phyloP scores from a whole-genome alignment of 1,140 invertebrate genomes.

The Bombyx mori region DNA sequence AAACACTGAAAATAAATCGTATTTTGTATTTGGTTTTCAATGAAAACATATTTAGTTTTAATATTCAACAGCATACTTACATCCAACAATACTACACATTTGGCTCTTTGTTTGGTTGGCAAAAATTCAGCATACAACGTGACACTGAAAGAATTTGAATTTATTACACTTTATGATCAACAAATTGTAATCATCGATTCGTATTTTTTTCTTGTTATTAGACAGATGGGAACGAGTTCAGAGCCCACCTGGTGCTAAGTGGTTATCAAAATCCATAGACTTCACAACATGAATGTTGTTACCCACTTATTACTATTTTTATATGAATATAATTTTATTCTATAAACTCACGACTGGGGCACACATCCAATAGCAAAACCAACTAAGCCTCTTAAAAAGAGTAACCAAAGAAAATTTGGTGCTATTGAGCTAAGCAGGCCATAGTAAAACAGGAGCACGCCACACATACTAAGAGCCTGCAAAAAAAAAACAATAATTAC shows the following conservation, averaged over 20 bases:
- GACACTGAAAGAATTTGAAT: conserved; percentile 75
- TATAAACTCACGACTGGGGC: conserved; percentile 91
- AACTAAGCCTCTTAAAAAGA: conserved; percentile 90
- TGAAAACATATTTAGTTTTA: not conserved
- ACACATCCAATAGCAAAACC: conserved; percentile 97
- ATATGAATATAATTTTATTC: no score
- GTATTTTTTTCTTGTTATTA: no score
- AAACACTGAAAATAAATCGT: conserved; percentile 81
- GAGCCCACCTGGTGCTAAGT: no score
- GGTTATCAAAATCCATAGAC: no score
- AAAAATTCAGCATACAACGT: conserved; percentile 97
- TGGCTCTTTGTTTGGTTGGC: conserved; percentile 91
- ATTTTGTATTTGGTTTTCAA: no score
- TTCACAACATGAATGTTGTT: no score
- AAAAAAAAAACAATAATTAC: conserved; percentile 24
- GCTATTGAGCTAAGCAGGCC: conserved; percentile 92
- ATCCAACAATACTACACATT: conserved; percentile 95
- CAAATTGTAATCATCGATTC: no score
- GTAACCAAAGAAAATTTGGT: conserved; percentile 92
- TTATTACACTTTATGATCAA: no score
- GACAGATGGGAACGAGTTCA: no score
- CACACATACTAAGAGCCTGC: conserved; percentile 88
- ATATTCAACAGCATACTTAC: conserved; percentile 73
- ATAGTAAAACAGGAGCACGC: conserved; percentile 91
- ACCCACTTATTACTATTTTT: no score